Conservation (phyloP, 2,113 vertebrate species). For the Chloroceryle aenea region DNA sequence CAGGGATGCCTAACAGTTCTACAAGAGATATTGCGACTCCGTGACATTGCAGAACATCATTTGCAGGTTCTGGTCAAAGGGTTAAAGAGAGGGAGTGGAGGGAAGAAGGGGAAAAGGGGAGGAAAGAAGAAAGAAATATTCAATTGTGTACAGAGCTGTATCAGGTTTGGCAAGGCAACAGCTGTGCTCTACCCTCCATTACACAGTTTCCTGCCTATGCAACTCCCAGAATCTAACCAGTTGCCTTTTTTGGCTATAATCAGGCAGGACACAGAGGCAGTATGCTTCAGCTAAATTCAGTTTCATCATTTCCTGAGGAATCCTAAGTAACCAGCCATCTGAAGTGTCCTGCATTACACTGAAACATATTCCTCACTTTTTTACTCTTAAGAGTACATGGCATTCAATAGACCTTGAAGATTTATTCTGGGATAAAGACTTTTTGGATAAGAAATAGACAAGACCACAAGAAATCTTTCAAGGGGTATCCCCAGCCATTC, state of each 20-base stretch:
- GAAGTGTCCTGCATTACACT: conserved; percentile 58
- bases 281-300: conserved; percentile 70
- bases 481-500: neutral
- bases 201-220: conserved; percentile 73
- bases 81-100: neutral
- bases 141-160: conserved; percentile 26
- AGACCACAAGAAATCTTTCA: neutral
- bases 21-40: neutral
- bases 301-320: conserved; percentile 82
- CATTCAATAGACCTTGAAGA: neutral
- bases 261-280: conserved; percentile 69
- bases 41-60: neutral
- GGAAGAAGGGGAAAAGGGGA: neutral
- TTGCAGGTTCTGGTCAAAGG: neutral
- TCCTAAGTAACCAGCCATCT: conserved; percentile 71
- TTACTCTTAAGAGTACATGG: neutral
- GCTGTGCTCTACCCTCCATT: conserved; percentile 53
- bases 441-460: neutral
- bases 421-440: neutral
- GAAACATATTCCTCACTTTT: conserved; percentile 15
- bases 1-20: neutral
- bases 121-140: neutral
- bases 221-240: conserved; percentile 74
- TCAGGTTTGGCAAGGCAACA: conserved; percentile 55
- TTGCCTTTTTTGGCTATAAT: conserved; percentile 85